Conservation (phyloP, 92 coral and sea anemone genomes). For the Phenganax stokvisi region DNA sequence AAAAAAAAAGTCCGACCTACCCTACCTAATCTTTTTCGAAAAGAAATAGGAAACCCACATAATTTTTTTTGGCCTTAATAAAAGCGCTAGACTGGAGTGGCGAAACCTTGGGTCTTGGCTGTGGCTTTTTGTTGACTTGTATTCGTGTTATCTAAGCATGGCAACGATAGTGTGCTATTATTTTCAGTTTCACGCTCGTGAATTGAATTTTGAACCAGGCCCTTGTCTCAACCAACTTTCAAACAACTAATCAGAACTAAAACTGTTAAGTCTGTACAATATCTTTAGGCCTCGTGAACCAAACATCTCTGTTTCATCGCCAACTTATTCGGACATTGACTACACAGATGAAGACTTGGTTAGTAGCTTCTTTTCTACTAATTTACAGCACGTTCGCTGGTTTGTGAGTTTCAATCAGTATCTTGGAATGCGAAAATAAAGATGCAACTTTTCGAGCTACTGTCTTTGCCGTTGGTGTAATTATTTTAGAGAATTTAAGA, state of each 20-base stretch:
- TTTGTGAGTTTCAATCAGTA: neutral
- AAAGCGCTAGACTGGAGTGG: too few species aligned
- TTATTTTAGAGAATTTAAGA: too few species aligned
- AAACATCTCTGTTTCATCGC: conserved; percentile 77
- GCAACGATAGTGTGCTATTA: too few species aligned
- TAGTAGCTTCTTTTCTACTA: conserved; percentile 8
- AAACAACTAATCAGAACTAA: neutral
- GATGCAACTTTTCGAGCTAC: neutral
- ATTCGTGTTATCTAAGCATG: too few species aligned
- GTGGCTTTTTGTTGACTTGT: too few species aligned
- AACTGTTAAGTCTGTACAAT: neutral
- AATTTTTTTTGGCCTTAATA: too few species aligned
- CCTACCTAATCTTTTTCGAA: too few species aligned
- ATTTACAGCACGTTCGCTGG: neutral
- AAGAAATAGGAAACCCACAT: too few species aligned
- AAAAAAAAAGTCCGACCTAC: too few species aligned
- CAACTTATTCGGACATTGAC: conserved; percentile 85
- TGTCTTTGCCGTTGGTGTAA: neutral
- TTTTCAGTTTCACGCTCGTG: too few species aligned
- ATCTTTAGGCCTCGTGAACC: conserved; percentile 45
- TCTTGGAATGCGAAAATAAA: neutral
- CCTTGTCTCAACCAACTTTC: neutral
- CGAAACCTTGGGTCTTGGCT: too few species aligned
- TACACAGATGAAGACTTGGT: conserved; percentile 93
- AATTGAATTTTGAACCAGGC: too few species aligned